Conservation (phyloP, 1,140 invertebrate species). For the Trissolcus basalis region DNA sequence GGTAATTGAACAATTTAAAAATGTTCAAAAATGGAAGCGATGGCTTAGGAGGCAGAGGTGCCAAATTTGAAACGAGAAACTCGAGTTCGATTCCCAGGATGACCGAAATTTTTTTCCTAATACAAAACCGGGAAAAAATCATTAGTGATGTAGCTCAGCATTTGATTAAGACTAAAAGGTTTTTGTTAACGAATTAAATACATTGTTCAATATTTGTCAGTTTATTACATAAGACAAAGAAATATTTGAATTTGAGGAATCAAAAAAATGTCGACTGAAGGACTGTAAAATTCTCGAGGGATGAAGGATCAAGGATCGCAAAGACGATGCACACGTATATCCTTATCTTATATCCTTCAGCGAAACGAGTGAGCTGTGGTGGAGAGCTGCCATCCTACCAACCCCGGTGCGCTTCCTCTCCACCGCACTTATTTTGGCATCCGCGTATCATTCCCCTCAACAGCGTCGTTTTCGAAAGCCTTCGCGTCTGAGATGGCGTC, state of each 20-base stretch:
- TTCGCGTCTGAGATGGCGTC: slow-evolving; percentile 61
- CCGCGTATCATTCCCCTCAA: slow-evolving; percentile 49
- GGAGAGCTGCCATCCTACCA: slow-evolving; percentile 57
- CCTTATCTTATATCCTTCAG: slow-evolving; percentile 69
- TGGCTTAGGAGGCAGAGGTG: no score
- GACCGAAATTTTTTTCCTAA: no score
- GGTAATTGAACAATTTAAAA: no score
- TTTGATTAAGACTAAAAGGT: no score
- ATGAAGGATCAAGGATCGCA: slow-evolving; percentile 73
- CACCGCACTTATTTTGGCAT: slow-evolving; percentile 50
- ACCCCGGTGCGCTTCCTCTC: slow-evolving; percentile 49
- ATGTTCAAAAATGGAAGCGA: no score
- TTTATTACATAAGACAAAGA: no score
- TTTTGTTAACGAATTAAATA: no score
- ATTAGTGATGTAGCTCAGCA: no score
- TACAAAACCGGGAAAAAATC: no score
- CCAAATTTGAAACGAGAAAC: no score
- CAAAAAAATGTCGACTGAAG: slow-evolving; percentile 59
- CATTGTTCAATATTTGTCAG: no score
- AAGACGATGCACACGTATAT: slow-evolving; percentile 71
- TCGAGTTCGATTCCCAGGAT: no score
- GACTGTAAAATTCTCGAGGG: slow-evolving; percentile 67
- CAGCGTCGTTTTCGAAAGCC: slow-evolving; percentile 52
- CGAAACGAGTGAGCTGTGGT: slow-evolving; percentile 49
- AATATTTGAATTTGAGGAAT: slow-evolving; percentile 68